phyloP scores from a whole-genome alignment of 2,797 vertebrate species.

The Scolopax rusticola region DNA sequence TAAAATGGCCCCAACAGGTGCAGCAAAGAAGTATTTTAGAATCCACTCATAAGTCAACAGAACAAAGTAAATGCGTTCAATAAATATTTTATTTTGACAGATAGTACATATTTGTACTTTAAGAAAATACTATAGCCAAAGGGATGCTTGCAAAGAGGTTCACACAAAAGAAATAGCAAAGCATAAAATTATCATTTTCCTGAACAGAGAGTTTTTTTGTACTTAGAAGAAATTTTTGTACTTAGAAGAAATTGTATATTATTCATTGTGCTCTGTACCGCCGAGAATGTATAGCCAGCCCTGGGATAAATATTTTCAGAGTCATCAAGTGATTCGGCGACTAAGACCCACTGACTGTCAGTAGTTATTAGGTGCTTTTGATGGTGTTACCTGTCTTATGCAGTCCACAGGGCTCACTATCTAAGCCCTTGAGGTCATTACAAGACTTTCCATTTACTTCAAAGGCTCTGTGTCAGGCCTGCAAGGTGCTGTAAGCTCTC shows the following conservation, averaged over 20 bases:
- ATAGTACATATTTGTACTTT: conserved; percentile 15
- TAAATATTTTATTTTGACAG: conserved; percentile 67
- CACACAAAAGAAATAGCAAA: conserved; percentile 15
- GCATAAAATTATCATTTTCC: conserved; percentile 20
- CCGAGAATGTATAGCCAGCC: not conserved
- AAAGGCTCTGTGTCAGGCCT: not conserved
- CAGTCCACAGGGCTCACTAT: not conserved
- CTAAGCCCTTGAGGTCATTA: not conserved
- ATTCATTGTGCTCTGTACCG: not conserved
- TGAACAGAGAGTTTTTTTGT: not conserved
- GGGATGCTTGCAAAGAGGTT: conserved; percentile 7
- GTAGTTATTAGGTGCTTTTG: not conserved
- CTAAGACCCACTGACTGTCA: not conserved
- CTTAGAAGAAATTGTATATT: not conserved
- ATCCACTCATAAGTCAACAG: conserved; percentile 19
- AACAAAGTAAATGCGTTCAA: conserved; percentile 37
- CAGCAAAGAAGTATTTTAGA: conserved; percentile 3
- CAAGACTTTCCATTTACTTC: not conserved
- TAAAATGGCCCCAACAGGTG: conserved; percentile 35
- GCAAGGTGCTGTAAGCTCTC: not conserved
- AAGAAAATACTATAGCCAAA: conserved; percentile 50
- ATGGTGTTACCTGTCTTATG: not conserved
- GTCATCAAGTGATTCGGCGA: not conserved
- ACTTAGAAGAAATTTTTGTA: not conserved
- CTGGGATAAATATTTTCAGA: conserved; percentile 28